Conservation (phyloP, 2,113 vertebrate species). For the Gymnogyps californianus region DNA sequence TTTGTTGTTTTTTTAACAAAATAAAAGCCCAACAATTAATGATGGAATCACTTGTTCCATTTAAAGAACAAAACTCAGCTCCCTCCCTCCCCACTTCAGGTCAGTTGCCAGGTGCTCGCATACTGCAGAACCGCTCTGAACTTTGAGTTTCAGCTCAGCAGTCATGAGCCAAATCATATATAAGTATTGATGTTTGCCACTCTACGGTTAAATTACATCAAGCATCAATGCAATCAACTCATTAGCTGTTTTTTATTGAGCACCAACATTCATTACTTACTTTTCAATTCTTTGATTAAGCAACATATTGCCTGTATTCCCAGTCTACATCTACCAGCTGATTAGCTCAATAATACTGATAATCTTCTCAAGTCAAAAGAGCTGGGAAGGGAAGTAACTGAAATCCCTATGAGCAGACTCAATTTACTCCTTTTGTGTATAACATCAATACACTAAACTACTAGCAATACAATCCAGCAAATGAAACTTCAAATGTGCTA, state of each 20-base stretch:
- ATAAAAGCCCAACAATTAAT: background rate
- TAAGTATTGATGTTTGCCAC: slow-evolving; percentile 56
- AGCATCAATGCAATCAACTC: slow-evolving; percentile 68
- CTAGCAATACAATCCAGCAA: background rate
- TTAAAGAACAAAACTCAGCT: background rate
- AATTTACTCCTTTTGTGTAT: background rate
- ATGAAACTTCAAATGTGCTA: slow-evolving; percentile 7
- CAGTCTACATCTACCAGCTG: slow-evolving; percentile 4
- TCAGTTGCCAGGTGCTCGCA: background rate
- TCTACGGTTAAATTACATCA: slow-evolving; percentile 54
- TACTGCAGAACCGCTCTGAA: slow-evolving; percentile 28
- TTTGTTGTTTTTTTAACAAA: background rate
- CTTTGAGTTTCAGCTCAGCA: slow-evolving; percentile 42
- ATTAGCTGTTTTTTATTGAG: slow-evolving; percentile 56
- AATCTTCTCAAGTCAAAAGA: slow-evolving; percentile 34
- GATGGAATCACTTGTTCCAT: background rate
- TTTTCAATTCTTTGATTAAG: slow-evolving; percentile 57
- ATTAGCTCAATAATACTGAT: slow-evolving; percentile 34
- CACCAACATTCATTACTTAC: slow-evolving; percentile 13
- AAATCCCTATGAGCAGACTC: background rate
- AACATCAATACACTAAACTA: slow-evolving; percentile 25
- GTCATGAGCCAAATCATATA: slow-evolving; percentile 20
- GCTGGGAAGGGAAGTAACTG: background rate
- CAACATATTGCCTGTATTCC: slow-evolving; percentile 21
- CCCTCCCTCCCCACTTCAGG: background rate